Evolutionary conservation across 2,797 vertebrate species (phyloP).

Genomic region (Sebastes itinus): DNA sequence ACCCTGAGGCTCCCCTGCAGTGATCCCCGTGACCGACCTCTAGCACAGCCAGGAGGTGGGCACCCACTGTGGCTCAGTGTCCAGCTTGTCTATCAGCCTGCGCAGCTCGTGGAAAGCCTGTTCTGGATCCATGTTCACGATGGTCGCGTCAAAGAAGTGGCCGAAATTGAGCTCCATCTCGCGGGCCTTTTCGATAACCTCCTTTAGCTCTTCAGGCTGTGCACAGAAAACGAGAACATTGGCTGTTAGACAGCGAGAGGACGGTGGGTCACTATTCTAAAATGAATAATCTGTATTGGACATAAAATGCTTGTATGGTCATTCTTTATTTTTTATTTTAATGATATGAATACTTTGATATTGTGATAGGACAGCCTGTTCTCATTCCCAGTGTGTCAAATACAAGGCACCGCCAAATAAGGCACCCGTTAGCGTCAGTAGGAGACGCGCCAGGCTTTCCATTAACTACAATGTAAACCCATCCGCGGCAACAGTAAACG

Average conservation of each 20-base stretch:
- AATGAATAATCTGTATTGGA: background rate
- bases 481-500: too few species aligned
- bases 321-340: background rate
- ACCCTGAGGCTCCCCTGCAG: background rate
- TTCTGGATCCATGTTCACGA: conserved; percentile 92
- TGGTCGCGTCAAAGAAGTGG: conserved; percentile 91
- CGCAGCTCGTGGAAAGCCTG: conserved; percentile 91
- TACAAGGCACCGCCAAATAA: too few species aligned
- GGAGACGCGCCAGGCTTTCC: too few species aligned
- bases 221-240: background rate
- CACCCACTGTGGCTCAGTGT: conserved; percentile 97
- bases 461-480: too few species aligned
- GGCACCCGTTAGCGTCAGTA: too few species aligned
- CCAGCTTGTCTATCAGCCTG: conserved; percentile 92
- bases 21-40: conserved; percentile 7
- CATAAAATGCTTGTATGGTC: background rate
- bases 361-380: background rate
- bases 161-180: conserved; percentile 96
- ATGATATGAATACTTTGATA: background rate
- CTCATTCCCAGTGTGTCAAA: too few species aligned
- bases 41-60: conserved; percentile 94
- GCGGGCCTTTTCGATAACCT: conserved; percentile 93
- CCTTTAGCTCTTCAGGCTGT: conserved; percentile 93
- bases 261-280: too few species aligned
- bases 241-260: background rate